These are phyloP conservation scores for Spodoptera litura DNA, from an alignment of 1,140 invertebrate species.

Conservation along the genomic window DNA sequence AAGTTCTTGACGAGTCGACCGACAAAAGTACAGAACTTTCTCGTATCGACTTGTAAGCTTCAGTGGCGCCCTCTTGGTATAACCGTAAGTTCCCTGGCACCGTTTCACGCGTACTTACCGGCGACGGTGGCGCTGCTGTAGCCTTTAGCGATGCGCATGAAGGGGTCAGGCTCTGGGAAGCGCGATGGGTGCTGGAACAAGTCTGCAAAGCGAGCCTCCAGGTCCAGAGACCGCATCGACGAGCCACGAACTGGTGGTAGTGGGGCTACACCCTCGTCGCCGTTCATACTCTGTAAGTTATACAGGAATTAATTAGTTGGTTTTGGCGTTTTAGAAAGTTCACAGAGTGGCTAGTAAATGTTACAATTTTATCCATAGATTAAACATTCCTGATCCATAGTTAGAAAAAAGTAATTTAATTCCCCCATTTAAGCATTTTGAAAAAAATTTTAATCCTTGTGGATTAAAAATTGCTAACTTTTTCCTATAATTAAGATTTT, in stretches of 20 bases:
- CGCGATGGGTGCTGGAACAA: slow-evolving; percentile 66
- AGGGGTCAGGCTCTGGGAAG: slow-evolving; percentile 81
- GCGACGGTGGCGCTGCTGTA: slow-evolving; percentile 80
- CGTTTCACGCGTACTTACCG: slow-evolving; percentile 73
- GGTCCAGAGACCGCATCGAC: slow-evolving; percentile 75
- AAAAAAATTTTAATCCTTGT: too few species aligned
- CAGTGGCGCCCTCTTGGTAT: not conserved
- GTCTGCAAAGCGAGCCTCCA: slow-evolving; percentile 79
- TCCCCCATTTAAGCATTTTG: too few species aligned
- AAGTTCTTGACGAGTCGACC: not conserved
- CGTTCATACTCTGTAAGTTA: slow-evolving; percentile 47
- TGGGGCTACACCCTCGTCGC: slow-evolving; percentile 64
- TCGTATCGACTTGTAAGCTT: not conserved
- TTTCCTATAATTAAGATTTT: too few species aligned
- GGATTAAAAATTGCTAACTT: too few species aligned
- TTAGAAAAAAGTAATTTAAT: too few species aligned
- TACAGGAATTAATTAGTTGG: too few species aligned
- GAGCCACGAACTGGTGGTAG: slow-evolving; percentile 78
- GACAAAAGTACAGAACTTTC: not conserved
- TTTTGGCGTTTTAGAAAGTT: too few species aligned
- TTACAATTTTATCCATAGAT: too few species aligned
- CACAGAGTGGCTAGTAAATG: too few species aligned
- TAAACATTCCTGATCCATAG: too few species aligned
- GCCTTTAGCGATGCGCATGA: slow-evolving; percentile 81
- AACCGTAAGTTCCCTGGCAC: not conserved